A percentile compares a stretch with the other conserved stretches of the same genome.
Evolutionary conservation across 2,113 vertebrate genomes (phyloP).

Genomic region (Psephotus haematonotus): DNA sequence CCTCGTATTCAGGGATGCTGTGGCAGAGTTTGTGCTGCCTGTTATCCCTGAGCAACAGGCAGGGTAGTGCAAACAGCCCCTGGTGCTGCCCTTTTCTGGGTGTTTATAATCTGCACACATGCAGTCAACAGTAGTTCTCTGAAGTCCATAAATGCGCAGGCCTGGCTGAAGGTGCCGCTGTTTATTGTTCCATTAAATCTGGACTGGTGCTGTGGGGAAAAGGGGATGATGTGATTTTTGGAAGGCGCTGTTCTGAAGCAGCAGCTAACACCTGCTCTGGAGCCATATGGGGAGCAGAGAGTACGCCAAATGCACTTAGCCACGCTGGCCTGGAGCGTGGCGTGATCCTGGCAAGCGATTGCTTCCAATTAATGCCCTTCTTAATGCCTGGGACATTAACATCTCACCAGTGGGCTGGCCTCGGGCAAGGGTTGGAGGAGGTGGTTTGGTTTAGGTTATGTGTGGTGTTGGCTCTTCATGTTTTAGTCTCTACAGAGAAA

Average conservation of each 20-base stretch:
- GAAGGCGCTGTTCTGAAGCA: background rate
- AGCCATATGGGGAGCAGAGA: background rate
- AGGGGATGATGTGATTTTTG: background rate
- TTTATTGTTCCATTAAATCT: background rate
- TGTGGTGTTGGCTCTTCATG: background rate
- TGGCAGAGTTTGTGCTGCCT: background rate
- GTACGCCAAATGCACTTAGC: background rate
- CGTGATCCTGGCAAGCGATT: background rate
- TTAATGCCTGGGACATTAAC: background rate
- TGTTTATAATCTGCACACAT: accelerated
- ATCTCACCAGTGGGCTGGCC: background rate
- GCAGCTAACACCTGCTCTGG: background rate
- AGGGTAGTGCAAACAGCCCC: background rate
- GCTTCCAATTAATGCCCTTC: background rate
- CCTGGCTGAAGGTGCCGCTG: background rate
- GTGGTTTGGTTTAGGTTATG: background rate
- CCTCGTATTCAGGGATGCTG: accelerated
- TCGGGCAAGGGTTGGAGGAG: background rate
- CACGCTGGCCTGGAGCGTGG: background rate
- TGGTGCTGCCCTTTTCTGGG: accelerated
- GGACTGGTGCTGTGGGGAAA: background rate
- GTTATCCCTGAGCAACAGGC: accelerated
- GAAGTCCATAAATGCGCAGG: background rate
- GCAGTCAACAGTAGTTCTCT: background rate
- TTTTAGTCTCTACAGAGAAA: background rate